These are phyloP conservation scores for Sorex araneus DNA, from an alignment of 2,113 vertebrate genomes.

Conservation along the genomic window DNA sequence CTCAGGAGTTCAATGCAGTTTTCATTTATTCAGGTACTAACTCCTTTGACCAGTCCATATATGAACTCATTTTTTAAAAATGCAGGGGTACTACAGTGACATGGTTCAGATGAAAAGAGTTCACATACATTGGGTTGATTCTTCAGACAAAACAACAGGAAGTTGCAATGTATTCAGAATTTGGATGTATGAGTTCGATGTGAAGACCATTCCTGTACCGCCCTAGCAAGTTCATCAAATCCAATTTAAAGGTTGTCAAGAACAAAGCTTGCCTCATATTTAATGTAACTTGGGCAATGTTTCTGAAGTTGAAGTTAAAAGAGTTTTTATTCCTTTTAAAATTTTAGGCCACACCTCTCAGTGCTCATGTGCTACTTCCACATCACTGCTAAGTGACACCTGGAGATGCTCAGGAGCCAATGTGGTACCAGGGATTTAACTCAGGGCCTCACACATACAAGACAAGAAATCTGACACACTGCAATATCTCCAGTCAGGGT, in stretches of 20 bases:
- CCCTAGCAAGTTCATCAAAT: conserved; percentile 22
- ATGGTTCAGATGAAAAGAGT: background rate
- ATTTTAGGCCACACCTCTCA: too few relatives aligned
- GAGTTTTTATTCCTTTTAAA: background rate
- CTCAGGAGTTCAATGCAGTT: background rate
- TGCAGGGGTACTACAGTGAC: background rate
- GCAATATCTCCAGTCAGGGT: too few relatives aligned
- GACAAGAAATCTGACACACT: too few relatives aligned
- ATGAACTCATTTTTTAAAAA: conserved; percentile 18
- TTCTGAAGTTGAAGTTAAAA: conserved; percentile 65
- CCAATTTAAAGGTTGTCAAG: background rate
- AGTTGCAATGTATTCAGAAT: background rate
- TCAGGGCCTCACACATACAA: too few relatives aligned
- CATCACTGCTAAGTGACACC: too few relatives aligned
- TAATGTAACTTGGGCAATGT: conserved; percentile 30
- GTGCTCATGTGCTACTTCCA: too few relatives aligned
- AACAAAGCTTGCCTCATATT: conserved; percentile 30
- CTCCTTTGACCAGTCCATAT: background rate
- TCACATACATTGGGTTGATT: background rate
- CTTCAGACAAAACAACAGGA: background rate
- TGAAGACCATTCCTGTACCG: background rate
- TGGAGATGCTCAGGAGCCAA: too few relatives aligned
- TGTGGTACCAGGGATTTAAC: too few relatives aligned
- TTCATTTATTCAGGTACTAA: background rate
- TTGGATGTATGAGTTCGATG: background rate